Conservation (phyloP, 2,113 vertebrate species). For the Pterocles gutturalis region DNA sequence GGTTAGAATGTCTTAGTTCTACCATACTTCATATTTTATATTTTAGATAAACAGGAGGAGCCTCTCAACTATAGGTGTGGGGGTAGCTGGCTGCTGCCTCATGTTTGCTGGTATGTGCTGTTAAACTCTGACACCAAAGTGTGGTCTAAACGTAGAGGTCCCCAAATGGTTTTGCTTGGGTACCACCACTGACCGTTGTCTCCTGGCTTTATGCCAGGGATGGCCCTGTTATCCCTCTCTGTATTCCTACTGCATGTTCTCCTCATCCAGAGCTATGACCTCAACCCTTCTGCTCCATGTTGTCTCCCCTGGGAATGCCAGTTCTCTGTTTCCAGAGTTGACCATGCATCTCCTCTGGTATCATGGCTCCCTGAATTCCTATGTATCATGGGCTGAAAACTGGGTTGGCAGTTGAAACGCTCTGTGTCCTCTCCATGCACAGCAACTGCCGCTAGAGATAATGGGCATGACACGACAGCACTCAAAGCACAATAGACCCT, state of each 20-base stretch:
- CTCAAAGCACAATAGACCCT: not conserved
- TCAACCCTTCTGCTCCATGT: not conserved
- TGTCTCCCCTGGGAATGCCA: fast-evolving
- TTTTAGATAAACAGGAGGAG: not conserved
- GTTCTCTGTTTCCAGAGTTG: not conserved
- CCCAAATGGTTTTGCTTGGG: not conserved
- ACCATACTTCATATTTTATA: not conserved
- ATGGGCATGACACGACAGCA: not conserved
- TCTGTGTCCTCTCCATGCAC: not conserved
- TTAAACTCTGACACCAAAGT: not conserved
- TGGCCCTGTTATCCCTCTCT: not conserved
- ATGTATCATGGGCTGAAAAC: not conserved
- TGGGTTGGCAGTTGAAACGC: not conserved
- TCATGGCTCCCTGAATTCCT: not conserved
- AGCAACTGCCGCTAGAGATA: not conserved
- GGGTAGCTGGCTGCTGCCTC: not conserved
- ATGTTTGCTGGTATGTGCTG: fast-evolving
- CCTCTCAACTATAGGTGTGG: not conserved
- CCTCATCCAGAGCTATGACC: not conserved
- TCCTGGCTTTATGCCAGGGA: not conserved
- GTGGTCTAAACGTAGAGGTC: not conserved
- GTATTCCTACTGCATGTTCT: not conserved
- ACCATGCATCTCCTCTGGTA: not conserved
- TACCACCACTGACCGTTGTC: not conserved
- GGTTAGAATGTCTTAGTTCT: not conserved